Evolutionary conservation across 2,797 vertebrate genomes (phyloP).

Genomic region (Balearica regulorum): DNA sequence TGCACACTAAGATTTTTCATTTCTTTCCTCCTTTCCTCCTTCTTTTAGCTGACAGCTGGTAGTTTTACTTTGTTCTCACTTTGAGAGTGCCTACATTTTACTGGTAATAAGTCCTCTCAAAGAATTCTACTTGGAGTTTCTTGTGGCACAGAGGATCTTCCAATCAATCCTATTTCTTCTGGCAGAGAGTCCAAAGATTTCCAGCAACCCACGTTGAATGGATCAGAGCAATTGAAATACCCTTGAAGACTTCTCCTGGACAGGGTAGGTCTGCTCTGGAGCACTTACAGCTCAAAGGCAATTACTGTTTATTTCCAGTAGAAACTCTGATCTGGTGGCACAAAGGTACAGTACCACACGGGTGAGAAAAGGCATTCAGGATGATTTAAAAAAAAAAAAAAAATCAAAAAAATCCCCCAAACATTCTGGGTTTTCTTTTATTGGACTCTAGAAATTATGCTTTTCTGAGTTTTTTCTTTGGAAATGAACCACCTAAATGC

Average conservation of each 20-base stretch:
- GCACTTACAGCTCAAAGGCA: neutral
- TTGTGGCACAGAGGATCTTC: neutral
- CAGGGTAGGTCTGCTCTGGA: neutral
- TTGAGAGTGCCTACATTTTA: neutral
- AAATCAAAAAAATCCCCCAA: neutral
- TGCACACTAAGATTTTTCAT: neutral
- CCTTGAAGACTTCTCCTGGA: neutral
- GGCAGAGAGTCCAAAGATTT: neutral
- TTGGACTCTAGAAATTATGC: neutral
- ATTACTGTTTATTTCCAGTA: neutral
- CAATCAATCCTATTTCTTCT: neutral
- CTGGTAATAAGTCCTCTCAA: neutral
- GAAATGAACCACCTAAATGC: neutral
- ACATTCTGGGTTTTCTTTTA: fast-evolving
- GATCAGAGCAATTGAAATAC: neutral
- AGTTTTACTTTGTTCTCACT: neutral
- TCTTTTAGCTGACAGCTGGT: neutral
- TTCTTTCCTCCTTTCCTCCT: neutral
- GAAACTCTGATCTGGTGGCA: neutral
- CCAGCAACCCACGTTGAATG: neutral
- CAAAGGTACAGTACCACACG: neutral
- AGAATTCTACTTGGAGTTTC: neutral
- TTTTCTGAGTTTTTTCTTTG: neutral
- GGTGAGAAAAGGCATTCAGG: neutral
- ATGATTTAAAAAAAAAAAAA: neutral